phyloP scores from a whole-genome alignment of 2,888 invertebrate species.

The Eumerus sabulonum region DNA sequence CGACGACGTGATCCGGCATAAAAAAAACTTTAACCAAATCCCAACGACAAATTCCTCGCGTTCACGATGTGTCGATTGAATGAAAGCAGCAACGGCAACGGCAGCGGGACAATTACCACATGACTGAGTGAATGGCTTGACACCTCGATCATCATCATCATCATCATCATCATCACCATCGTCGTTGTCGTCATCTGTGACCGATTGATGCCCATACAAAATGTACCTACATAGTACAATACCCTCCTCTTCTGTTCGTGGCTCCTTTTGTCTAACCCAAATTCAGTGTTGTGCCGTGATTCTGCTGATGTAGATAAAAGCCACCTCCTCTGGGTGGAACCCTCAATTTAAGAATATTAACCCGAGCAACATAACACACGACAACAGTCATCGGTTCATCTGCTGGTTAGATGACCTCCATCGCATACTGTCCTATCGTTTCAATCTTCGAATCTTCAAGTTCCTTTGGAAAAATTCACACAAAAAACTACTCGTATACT shows the following conservation, averaged over 20 bases:
- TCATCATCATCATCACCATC: constrained; percentile 45
- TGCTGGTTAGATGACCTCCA: constrained; percentile 30
- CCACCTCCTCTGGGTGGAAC: constrained; percentile 63
- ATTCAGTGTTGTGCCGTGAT: background rate
- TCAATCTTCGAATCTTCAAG: constrained; percentile 31
- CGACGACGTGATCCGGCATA: constrained; percentile 66
- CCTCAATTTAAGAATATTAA: constrained; percentile 66
- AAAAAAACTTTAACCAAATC: constrained; percentile 54
- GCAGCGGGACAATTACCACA: constrained; percentile 58
- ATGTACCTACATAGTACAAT: no score
- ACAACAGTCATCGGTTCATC: constrained; percentile 28
- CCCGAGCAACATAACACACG: constrained; percentile 39
- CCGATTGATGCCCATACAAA: constrained; percentile 52
- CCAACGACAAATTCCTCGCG: constrained; percentile 60
- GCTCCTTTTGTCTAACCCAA: constrained; percentile 21
- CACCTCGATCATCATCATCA: constrained; percentile 59
- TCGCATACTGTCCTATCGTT: constrained; percentile 40
- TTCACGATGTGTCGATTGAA: constrained; percentile 72
- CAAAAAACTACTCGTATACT: constrained; percentile 20
- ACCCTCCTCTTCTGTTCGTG: constrained; percentile 18
- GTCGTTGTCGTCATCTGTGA: constrained; percentile 48
- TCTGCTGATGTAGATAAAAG: constrained; percentile 56
- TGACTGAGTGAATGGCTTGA: constrained; percentile 63
- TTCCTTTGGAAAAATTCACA: constrained; percentile 46
- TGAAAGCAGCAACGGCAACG: constrained; percentile 71